phyloP scores from a whole-genome alignment of 1,140 invertebrate genomes.

The Hesperophylax magnus region DNA sequence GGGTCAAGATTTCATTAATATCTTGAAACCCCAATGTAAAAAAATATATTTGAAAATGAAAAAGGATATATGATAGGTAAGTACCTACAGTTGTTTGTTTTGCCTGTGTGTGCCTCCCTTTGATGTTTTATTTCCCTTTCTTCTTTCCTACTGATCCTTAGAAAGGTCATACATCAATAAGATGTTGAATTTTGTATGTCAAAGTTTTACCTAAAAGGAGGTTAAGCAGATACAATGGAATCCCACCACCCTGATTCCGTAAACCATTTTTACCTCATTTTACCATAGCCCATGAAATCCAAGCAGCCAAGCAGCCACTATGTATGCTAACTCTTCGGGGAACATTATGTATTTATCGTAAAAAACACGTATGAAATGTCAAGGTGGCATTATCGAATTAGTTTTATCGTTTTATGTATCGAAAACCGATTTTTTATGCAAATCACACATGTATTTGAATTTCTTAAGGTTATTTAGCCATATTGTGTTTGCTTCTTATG shows the following conservation, averaged over 20 bases:
- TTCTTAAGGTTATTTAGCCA: too few species aligned
- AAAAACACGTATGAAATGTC: background rate
- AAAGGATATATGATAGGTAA: background rate
- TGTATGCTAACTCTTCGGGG: conserved; percentile 13
- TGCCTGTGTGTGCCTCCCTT: background rate
- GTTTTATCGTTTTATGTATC: too few species aligned
- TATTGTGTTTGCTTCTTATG: too few species aligned
- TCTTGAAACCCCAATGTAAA: background rate
- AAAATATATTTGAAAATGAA: conserved; percentile 1
- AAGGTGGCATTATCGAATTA: too few species aligned
- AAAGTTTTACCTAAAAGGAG: conserved; percentile 21
- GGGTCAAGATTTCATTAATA: conserved; percentile 8
- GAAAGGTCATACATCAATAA: conserved; percentile 31
- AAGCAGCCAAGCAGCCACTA: conserved; percentile 27
- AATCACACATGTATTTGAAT: too few species aligned
- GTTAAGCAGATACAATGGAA: conserved; percentile 31
- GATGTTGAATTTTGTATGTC: conserved; percentile 33
- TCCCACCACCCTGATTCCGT: conserved; percentile 14
- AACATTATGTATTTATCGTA: conserved; percentile 6
- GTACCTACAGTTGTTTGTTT: conserved; percentile 5
- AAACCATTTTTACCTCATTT: conserved; percentile 28
- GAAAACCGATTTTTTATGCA: too few species aligned
- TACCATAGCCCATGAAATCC: background rate
- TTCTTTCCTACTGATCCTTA: conserved; percentile 23
- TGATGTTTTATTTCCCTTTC: conserved; percentile 20